Evolutionary conservation across 1,140 invertebrate species (phyloP).

Genomic region (Sminthurinus signatus): DNA sequence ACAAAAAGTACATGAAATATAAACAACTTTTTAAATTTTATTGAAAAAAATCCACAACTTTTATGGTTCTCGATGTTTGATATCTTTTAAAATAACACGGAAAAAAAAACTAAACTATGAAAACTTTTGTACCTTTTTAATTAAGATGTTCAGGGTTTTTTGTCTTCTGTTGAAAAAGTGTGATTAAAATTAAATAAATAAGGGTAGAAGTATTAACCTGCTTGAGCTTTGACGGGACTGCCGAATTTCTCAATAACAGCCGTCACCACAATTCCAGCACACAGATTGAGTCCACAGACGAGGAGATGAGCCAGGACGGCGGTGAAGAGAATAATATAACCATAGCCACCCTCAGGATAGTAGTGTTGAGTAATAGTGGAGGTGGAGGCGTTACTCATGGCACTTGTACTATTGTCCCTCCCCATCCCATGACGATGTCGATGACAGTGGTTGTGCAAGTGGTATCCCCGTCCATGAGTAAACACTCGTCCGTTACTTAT

Average conservation of each 20-base stretch:
- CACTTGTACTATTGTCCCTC: constrained; percentile 30
- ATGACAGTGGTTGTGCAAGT: constrained; percentile 7
- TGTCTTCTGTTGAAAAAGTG: too few species aligned
- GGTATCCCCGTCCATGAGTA: constrained; percentile 5
- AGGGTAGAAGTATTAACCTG: constrained; percentile 21
- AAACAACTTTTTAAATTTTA: too few species aligned
- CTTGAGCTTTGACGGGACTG: constrained; percentile 12
- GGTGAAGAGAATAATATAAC: constrained; percentile 31
- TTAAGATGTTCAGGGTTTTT: too few species aligned
- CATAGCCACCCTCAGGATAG: constrained; percentile 38
- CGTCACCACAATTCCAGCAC: constrained; percentile 20
- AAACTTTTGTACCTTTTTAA: too few species aligned
- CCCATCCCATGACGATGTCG: constrained; percentile 1
- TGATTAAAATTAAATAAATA: too few species aligned
- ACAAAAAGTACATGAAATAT: too few species aligned
- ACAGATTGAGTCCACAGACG: constrained; percentile 30
- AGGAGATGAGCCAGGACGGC: constrained; percentile 29
- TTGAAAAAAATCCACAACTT: too few species aligned
- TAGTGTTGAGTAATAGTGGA: constrained; percentile 37
- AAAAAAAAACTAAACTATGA: too few species aligned
- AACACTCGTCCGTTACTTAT: constrained; percentile 5
- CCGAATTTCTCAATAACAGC: constrained; percentile 24
- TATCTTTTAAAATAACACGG: too few species aligned
- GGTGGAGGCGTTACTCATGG: constrained; percentile 12
- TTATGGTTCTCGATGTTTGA: too few species aligned